Evolutionary conservation across 2,888 invertebrate species (phyloP), one percentile per base, ranked within the genome.

Genomic region (Cerastis leucographa): DNA sequence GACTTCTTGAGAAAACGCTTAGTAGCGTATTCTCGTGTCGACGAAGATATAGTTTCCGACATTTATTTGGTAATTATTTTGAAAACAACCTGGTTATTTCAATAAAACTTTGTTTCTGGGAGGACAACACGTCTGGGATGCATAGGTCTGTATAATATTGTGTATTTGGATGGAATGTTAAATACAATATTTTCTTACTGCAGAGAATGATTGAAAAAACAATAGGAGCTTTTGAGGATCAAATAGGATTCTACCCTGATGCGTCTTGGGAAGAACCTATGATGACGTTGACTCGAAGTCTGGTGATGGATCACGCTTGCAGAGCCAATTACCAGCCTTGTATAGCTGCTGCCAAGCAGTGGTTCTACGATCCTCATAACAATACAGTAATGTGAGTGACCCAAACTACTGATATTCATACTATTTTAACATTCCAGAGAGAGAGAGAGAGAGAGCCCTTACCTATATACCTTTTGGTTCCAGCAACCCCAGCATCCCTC

Each of bases 261-360:
- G 72, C 88, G 0, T 68, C 76, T 7, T n/a, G 90, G 0, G 81
- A 74, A 0, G 96, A 96, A 64, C 92, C 94, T 8, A 90, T 92
- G 0, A 95, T 95, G 95, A 91, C 94, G 0, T 81, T 96, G 12
- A 94, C 95, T 0, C 90, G 96, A 66, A 96, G 95, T 0, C 75
- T 96, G 14, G 95, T 96, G 5, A 96, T 96, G 96, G 94, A 96
- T 49, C 96, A 96, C 77, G 96, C 94, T 0, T 96, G 96, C 82
- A 89, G 91, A 12, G 89, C 94, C 1, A 91, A 91, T 46, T 96
- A 96, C 78, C 90, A 90, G 9, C 94, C 95, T 0, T 96, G 96
- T 76, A 89, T 96, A 11, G 95, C 94, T 0, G 96, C 95, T 59
- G 96, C 96, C 0, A 90, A 0, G 95, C 12, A 96, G 75, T 94